These are phyloP conservation scores for Pseudorhiza aurosa DNA, from an alignment of 30 jellyfish, hydroid and myxozoan species.

Conservation along the genomic window DNA sequence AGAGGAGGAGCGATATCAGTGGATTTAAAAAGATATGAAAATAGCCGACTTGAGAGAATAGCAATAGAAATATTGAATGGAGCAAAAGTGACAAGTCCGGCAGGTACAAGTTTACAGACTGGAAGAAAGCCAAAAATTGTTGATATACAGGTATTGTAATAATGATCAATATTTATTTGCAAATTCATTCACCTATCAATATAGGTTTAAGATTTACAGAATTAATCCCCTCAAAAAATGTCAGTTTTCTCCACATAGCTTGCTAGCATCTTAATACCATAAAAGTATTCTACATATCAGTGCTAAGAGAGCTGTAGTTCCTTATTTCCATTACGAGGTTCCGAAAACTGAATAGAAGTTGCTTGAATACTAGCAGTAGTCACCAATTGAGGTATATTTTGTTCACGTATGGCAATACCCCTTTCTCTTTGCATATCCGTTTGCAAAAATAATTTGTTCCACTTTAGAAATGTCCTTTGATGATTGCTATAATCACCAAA, in stretches of 20 bases:
- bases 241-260: background rate
- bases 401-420: too few relatives aligned
- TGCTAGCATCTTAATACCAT: too few relatives aligned
- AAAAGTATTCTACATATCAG: too few relatives aligned
- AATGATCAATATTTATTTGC: background rate
- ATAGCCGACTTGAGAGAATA: background rate
- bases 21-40: constrained; percentile 21
- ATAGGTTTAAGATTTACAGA: background rate
- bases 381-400: too few relatives aligned
- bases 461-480: too few relatives aligned
- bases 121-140: background rate
- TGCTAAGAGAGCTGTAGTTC: background rate
- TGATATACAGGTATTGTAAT: constrained; percentile 11
- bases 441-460: too few relatives aligned
- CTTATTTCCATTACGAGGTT: background rate
- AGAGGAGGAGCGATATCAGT: constrained; percentile 19
- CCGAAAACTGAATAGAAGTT: too few relatives aligned
- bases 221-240: background rate
- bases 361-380: too few relatives aligned
- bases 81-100: constrained; percentile 16
- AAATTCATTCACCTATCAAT: background rate
- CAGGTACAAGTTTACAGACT: background rate
- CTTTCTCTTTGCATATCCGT: too few relatives aligned
- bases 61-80: constrained; percentile 3
- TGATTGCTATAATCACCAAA: too few relatives aligned